Conservation (phyloP, 2,888 invertebrate species). For the Cantharis nigra region DNA sequence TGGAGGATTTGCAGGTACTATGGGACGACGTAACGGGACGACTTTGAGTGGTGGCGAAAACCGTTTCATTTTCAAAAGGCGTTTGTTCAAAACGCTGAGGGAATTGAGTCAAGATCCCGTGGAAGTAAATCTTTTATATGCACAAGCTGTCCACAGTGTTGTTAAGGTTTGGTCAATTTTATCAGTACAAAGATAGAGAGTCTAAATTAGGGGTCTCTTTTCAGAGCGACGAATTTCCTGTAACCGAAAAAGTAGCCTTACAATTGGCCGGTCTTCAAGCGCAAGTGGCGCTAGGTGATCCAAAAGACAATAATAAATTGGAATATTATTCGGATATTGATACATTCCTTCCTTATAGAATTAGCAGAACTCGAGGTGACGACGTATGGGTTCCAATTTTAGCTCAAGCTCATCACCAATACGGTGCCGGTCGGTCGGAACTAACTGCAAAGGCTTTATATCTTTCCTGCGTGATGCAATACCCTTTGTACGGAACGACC, state of each 20-base stretch:
- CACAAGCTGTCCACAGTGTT: conserved; percentile 93
- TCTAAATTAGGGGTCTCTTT: conserved; percentile 33
- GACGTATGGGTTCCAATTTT: conserved; percentile 88
- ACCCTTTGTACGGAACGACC: conserved; percentile 70
- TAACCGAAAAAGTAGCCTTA: conserved; percentile 91
- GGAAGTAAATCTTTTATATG: conserved; percentile 90
- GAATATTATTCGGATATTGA: conserved; percentile 91
- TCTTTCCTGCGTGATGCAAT: conserved; percentile 95
- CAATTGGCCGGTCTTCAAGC: conserved; percentile 93
- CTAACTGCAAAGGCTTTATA: conserved; percentile 92
- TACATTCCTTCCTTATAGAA: conserved; percentile 84
- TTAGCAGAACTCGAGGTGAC: conserved; percentile 76
- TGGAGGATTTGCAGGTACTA: conserved; percentile 53
- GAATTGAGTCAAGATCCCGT: conserved; percentile 94
- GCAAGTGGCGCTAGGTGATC: conserved; percentile 90
- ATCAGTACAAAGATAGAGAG: background rate
- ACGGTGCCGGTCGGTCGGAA: conserved; percentile 90
- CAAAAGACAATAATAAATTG: conserved; percentile 74
- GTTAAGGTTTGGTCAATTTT: conserved; percentile 72
- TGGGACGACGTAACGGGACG: conserved; percentile 63
- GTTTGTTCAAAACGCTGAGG: conserved; percentile 84
- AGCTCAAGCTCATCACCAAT: conserved; percentile 86
- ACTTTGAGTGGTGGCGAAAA: conserved; percentile 85
- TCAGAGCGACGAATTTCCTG: conserved; percentile 91
- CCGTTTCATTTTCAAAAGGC: conserved; percentile 88